Evolutionary conservation across 92 coral and sea anemone species (phyloP).

Genomic region (Ricordea florida): DNA sequence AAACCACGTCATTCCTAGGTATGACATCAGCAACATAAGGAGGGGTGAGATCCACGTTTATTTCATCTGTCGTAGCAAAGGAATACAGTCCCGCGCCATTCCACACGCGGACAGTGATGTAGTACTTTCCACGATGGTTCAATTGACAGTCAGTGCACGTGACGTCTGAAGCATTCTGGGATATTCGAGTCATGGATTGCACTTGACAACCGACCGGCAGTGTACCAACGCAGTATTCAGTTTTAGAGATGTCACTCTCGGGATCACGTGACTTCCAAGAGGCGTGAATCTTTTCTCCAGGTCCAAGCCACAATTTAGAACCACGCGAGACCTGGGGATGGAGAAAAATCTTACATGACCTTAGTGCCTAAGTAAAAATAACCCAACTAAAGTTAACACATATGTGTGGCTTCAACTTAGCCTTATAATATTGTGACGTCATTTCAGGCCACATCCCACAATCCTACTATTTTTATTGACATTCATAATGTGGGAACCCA

Average conservation of each 20-base stretch:
- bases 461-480: too few relatives aligned
- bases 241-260: slow-evolving; percentile 68
- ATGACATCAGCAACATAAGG: slow-evolving; percentile 64
- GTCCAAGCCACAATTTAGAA: slow-evolving; percentile 61
- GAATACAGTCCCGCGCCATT: slow-evolving; percentile 82
- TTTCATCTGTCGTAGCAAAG: slow-evolving; percentile 51
- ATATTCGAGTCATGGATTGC: slow-evolving; percentile 61
- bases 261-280: slow-evolving; percentile 81
- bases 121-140: slow-evolving; percentile 63
- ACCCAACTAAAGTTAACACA: too few relatives aligned
- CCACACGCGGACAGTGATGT: slow-evolving; percentile 79
- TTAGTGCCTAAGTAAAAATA: too few relatives aligned
- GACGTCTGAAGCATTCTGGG: slow-evolving; percentile 46
- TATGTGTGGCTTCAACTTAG: too few relatives aligned
- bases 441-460: too few relatives aligned
- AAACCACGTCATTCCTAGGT: slow-evolving; percentile 23
- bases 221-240: slow-evolving; percentile 92
- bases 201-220: slow-evolving; percentile 74
- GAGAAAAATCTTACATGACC: not conserved
- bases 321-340: slow-evolving; percentile 55
- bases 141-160: slow-evolving; percentile 76
- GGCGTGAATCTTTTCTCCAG: slow-evolving; percentile 46
- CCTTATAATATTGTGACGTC: too few relatives aligned
- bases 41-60: slow-evolving; percentile 72
- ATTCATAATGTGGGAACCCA: too few relatives aligned